Evolutionary conservation across 2,888 invertebrate genomes (phyloP), one percentile per base, ranked within the genome.

Genomic region (Epinotia brunnichana): DNA sequence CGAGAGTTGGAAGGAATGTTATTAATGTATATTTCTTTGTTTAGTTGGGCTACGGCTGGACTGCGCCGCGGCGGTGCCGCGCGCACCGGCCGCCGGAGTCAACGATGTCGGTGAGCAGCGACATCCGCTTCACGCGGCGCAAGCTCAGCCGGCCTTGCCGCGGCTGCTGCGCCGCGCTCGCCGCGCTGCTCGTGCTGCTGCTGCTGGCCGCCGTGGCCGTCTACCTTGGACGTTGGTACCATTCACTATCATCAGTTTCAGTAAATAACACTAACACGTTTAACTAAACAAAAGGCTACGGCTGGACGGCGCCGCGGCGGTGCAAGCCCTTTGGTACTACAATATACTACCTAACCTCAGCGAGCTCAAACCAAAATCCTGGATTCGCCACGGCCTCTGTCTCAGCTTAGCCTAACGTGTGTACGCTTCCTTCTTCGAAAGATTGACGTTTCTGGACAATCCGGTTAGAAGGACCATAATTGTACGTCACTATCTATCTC

Each of bases 141-240:
- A 97, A 97, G 90, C 94, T 97, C 78, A 96, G 97, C 77, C 96
- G 97, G 70, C 96, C 97, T 78, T 97, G 97, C 87, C 95, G 96
- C 83, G 97, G 97, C 81, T 97, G 97, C 81, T 97, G 98, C 89
- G 97, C 96, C 81, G 96, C 98, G 73, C 94, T 97, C 74, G 97
- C 97, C 44, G 96, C 96, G 19, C 95, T 98, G 83, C 94, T 98
- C 66, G 94, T 97, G 75, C 95, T 97, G 76, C 94, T 97, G 41
- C 94, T 98, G 57, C 85, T 94, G 0, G 89, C 92, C 0, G 94
- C 93, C 13, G 94, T 94, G 60, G 94, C 94, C 74, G 94, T 95
- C 21, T 95, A 95, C 87, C 88, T 95, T 76, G 95, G 95, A 82
- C 95, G 95, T 95, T 85, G 89, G 95, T 94, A 85, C 79, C 79